Evolutionary conservation across 2,888 invertebrate species (phyloP).

Genomic region (Cryptocephalus moraei): DNA sequence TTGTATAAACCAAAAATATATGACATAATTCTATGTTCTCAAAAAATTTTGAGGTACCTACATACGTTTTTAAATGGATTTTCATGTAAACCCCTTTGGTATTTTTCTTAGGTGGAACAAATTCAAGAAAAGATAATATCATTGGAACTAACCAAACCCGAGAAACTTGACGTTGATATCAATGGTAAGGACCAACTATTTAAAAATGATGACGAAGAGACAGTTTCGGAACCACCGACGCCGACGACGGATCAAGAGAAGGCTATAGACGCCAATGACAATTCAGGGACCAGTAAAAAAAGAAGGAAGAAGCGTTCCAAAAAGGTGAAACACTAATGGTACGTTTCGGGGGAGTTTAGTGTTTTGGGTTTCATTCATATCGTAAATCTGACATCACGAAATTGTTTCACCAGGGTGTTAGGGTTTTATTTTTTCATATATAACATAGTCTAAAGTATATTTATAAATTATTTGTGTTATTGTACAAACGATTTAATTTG

Average conservation of each 20-base stretch:
- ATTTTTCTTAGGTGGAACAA: constrained; percentile 64
- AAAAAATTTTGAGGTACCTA: too few species aligned
- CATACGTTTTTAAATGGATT: too few species aligned
- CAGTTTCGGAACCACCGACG: constrained; percentile 38
- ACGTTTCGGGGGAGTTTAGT: constrained; percentile 6
- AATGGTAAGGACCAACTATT: constrained; percentile 20
- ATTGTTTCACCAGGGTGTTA: constrained; percentile 27
- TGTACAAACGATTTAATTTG: neutral
- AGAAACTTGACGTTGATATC: constrained; percentile 16
- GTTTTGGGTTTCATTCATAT: constrained; percentile 6
- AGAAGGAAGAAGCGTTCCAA: constrained; percentile 45
- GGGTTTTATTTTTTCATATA: constrained; percentile 24
- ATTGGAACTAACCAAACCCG: constrained; percentile 59
- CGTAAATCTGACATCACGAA: constrained; percentile 15
- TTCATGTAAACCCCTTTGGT: too few species aligned
- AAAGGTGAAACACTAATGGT: constrained; percentile 43
- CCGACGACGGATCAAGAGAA: constrained; percentile 45
- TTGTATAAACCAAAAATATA: too few species aligned
- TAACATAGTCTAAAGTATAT: constrained; percentile 10
- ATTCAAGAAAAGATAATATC: constrained; percentile 87
- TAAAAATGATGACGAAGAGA: constrained; percentile 45
- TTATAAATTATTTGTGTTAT: constrained; percentile 9
- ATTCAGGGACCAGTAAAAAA: constrained; percentile 33
- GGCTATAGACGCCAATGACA: constrained; percentile 40
- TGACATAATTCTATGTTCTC: too few species aligned